Evolutionary conservation across 2,888 invertebrate species (phyloP).

Genomic region (Bimastos eiseni): DNA sequence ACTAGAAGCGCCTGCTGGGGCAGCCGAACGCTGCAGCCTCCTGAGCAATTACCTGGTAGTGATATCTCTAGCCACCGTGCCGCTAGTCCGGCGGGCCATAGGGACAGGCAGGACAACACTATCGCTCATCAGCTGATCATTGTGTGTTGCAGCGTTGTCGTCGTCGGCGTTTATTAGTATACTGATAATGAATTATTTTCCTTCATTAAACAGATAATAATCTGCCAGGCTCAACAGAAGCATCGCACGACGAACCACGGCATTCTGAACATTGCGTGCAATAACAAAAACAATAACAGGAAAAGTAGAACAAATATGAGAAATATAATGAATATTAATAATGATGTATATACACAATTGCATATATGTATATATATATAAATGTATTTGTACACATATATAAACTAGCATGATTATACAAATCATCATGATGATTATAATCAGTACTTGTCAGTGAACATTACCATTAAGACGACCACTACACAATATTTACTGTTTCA

Average conservation of each 20-base stretch:
- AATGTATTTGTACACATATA: no score
- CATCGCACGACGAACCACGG: not conserved
- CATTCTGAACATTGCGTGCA: not conserved
- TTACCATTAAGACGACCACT: no score
- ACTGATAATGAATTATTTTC: constrained; percentile 13
- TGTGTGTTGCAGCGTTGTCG: not conserved
- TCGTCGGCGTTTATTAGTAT: not conserved
- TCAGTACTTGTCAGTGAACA: no score
- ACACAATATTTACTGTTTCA: no score
- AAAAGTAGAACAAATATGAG: constrained; percentile 9
- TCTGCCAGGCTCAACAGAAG: not conserved
- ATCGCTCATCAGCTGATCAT: not conserved
- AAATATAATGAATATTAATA: not conserved
- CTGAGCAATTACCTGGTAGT: not conserved
- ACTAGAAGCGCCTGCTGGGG: not conserved
- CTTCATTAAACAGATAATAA: constrained; percentile 13
- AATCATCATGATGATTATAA: no score
- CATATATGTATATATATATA: not conserved
- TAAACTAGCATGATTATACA: no score
- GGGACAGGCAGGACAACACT: not conserved
- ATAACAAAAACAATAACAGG: constrained; percentile 6
- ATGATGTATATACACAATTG: not conserved
- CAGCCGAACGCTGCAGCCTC: not conserved
- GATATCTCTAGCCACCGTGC: not conserved
- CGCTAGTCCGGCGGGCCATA: not conserved